Evolutionary conservation across 2,888 invertebrate species (phyloP), one percentile per base, ranked within the genome.

Genomic region (Ochlodes sylvanus): DNA sequence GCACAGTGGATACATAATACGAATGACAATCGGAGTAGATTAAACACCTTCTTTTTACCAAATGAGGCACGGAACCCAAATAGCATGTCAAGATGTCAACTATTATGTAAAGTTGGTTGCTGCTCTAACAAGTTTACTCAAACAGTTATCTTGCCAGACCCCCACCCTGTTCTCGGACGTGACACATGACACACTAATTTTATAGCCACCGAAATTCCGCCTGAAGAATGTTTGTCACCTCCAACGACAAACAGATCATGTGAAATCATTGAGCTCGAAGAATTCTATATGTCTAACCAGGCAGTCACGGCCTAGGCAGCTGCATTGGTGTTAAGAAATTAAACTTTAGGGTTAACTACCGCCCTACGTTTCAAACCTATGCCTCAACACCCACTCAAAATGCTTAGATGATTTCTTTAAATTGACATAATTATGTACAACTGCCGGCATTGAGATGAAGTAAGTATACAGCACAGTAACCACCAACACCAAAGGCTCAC

Each of bases 171-270:
- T 88, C 86, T 81, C 78, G 82, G 88, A 88, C 78, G 71, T 89
- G 75, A 75, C 87, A 88, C 82, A 72, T 71, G 73, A 82, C 80
- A 82, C 85, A 88, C 87, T 84, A 85, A 86, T 87, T 89, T 89
- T 88, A 89, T 86, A 86, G 88, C 85, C 88, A 88, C 88, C 79
- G 83, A 84, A 84, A 85, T 84, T 81, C 81, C 81, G 73, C 75
- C 70, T 70, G 73, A 73, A 79, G 73, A 76, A 76, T 68, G 72
- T 50, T 52, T 71, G 69, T 74, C 70, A 72, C 70, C 70, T 60
- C 56, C 55, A 32, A 44, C 27, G 15, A 58, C 60, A 66, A 67
- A 67, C 44, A 52, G 38, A 42, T 60, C 60, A 50, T 65, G 58
- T 58, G 52, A 52, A 41, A 66, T 55, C 54, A 34, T 54, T 61